Evolutionary conservation across 1,140 invertebrate species (phyloP).

Genomic region (Pseudobourletiella spinata): DNA sequence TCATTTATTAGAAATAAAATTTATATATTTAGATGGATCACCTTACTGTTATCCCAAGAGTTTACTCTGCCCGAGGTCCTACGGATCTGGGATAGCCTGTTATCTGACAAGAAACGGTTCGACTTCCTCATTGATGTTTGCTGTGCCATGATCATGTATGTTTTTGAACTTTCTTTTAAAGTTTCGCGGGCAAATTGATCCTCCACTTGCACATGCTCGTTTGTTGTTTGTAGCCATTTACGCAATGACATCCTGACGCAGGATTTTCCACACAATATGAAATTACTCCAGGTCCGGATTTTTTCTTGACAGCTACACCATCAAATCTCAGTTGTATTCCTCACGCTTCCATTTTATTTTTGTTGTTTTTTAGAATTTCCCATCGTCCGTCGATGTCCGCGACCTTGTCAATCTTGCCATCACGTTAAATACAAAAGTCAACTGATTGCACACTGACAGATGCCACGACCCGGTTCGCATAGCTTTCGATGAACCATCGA

Average conservation of each 20-base stretch:
- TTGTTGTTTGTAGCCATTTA: conserved; percentile 58
- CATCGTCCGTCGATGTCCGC: conserved; percentile 28
- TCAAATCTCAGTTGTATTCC: neutral
- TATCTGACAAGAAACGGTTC: conserved; percentile 80
- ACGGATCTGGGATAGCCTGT: conserved; percentile 90
- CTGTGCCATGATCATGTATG: conserved; percentile 89
- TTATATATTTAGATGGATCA: conserved; percentile 73
- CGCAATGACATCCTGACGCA: conserved; percentile 68
- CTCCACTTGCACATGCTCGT: too few relatives aligned
- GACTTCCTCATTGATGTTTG: conserved; percentile 83
- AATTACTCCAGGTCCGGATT: conserved; percentile 64
- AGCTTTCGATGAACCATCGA: too few relatives aligned
- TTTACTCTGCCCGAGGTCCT: conserved; percentile 93
- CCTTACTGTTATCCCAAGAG: conserved; percentile 92
- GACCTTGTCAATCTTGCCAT: conserved; percentile 28
- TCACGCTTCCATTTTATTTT: neutral
- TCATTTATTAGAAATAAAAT: conserved; percentile 5
- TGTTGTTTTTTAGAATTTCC: conserved; percentile 27
- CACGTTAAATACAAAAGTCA: too few relatives aligned
- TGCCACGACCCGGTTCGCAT: too few relatives aligned
- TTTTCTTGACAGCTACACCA: neutral
- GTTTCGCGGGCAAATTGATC: conserved; percentile 13
- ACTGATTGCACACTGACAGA: too few relatives aligned
- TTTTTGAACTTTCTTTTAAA: conserved; percentile 19
- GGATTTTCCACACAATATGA: conserved; percentile 86